phyloP scores from a whole-genome alignment of 2,888 invertebrate species.

The Rhagium mordax region DNA sequence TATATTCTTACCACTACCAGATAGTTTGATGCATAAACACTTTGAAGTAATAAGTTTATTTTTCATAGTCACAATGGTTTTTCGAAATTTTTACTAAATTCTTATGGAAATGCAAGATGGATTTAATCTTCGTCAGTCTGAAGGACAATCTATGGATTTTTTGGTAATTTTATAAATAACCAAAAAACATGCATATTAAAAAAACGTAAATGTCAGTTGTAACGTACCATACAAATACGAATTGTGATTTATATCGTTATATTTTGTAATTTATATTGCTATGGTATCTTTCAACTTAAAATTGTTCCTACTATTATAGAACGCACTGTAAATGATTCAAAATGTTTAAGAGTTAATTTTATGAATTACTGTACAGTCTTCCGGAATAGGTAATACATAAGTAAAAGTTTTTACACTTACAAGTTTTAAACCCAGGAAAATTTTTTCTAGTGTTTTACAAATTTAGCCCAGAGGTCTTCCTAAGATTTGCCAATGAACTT shows the following conservation, averaged over 20 bases:
- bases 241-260: neutral
- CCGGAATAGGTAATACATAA: slow-evolving; percentile 24
- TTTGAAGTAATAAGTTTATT: no score
- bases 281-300: slow-evolving; percentile 22
- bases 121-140: no score
- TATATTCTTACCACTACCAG: no score
- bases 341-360: slow-evolving; percentile 31
- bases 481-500: slow-evolving; percentile 38
- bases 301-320: slow-evolving; percentile 47
- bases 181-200: neutral
- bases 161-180: neutral
- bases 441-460: slow-evolving; percentile 31
- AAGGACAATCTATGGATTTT: neutral
- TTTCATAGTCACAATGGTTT: no score
- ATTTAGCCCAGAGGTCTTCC: slow-evolving; percentile 36
- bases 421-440: slow-evolving; percentile 7
- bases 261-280: no score
- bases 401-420: neutral
- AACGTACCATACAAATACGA: slow-evolving; percentile 3
- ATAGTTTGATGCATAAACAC: no score
- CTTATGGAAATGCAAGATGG: no score
- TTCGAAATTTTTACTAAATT: no score
- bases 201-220: neutral
- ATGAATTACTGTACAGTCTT: slow-evolving; percentile 31
- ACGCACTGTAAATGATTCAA: slow-evolving; percentile 42